Evolutionary conservation across 2,888 invertebrate genomes (phyloP).

Genomic region (Callyntrura guangdongensis): DNA sequence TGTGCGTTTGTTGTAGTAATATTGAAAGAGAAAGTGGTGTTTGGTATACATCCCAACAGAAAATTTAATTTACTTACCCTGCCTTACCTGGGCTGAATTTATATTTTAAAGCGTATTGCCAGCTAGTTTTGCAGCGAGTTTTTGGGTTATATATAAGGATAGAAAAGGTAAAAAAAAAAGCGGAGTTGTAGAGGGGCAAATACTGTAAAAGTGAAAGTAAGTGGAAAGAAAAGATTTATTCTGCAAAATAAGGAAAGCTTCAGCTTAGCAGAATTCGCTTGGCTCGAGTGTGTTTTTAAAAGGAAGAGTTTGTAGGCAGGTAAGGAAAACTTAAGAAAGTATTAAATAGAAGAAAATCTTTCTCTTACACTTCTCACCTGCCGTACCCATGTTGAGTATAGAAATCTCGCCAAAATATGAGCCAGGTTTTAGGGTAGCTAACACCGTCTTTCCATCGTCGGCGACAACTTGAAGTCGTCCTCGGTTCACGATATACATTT

Average conservation of each 20-base stretch:
- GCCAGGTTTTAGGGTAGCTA: slow-evolving; percentile 99
- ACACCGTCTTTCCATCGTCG: slow-evolving; percentile 97
- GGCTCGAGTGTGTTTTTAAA: background rate
- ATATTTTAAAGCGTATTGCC: slow-evolving; percentile 24
- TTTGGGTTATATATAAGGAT: background rate
- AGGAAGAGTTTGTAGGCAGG: slow-evolving; percentile 26
- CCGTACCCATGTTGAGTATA: slow-evolving; percentile 99
- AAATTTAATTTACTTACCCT: slow-evolving; percentile 54
- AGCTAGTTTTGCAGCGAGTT: background rate
- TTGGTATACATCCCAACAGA: background rate
- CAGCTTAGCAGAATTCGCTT: slow-evolving; percentile 57
- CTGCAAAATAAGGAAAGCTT: slow-evolving; percentile 52
- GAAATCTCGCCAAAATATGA: slow-evolving; percentile 99
- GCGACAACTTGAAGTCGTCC: slow-evolving; percentile 98
- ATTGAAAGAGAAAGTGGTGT: background rate
- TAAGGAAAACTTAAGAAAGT: slow-evolving; percentile 38
- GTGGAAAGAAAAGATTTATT: slow-evolving; percentile 11
- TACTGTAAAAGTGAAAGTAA: slow-evolving; percentile 26
- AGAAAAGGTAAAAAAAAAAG: slow-evolving; percentile 20
- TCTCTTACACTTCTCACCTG: slow-evolving; percentile 89
- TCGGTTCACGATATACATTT: slow-evolving; percentile 99
- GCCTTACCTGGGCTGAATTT: slow-evolving; percentile 9
- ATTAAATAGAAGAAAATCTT: slow-evolving; percentile 63
- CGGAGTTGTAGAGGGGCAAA: background rate
- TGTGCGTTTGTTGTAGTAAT: too few species aligned